Evolutionary conservation across 2,888 invertebrate species (phyloP), one percentile per base, ranked within the genome.

Genomic region (Doris montereyensis): DNA sequence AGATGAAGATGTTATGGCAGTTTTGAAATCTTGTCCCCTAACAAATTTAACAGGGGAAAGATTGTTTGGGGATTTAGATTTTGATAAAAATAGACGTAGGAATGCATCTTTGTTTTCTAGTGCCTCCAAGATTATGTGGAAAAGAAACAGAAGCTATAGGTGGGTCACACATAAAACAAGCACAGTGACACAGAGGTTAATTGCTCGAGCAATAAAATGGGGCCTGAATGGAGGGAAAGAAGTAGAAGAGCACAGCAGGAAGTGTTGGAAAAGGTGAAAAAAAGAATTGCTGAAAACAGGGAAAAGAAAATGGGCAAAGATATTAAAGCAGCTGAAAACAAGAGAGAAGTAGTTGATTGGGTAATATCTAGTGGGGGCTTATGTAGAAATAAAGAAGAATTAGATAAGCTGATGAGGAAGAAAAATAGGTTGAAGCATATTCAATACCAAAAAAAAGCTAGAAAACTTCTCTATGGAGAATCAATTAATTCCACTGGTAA

Each of bases 11-110:
- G 28, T 67, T 24, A 13, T 26, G 67, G 8, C 3, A 13, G 28
- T 67, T 28, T 26, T 67, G 4, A 28, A 26, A 4, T 26, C 67
- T 28, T 67, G 67, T 28, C 67, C 67, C 5, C 17, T 67, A 8
- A 67, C 67, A 2, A 67, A 67, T 28, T 67, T 67, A 28, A 28
- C 67, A 8, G 67, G 24, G n/a, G 67, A 67, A 28, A 2, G 67
- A 8, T 26, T 67, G 2, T 67, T 67, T 67, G 67, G 28, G 13
- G 67, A 67, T 17, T 26, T 67, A 17, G 67, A 67, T 17, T 67
- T 8, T 67, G 67, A 67, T 17, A 67, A 26, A 4, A n/a, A 67
- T 17, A 13, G 28, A 5, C 24, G 67, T 8, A 2, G 67, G 2
- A 3, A 67, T 67, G 67, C 28, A n/a, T 26, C 67, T 26, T 26